Base-by-base conservation (phyloP, 2,113 vertebrate species). In the Caracal caracal region DNA sequence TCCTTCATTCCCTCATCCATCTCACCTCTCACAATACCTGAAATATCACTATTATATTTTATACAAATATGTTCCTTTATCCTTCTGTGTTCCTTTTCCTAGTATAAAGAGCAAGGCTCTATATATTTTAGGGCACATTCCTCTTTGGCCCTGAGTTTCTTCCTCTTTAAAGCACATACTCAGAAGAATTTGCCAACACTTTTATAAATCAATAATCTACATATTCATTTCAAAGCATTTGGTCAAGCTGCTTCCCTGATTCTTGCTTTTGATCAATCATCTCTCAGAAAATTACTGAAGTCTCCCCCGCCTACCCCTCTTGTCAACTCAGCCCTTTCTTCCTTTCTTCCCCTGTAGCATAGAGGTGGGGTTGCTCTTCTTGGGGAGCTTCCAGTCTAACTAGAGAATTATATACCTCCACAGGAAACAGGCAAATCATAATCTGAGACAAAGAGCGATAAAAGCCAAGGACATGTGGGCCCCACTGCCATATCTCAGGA, bases 161-260 rank as follows among this genome's bases (percentile, higher is more conserved):
- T 79, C 53, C 51, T 79, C 66, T 89, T 87, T 43, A 93, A 88
- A 88, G 22, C 22, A 94, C 76, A 75, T 71, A 53, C 37, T 35
- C 30, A 35, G 47, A 90, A 88, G 6, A 88, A 91, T 78, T 93
- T 79, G n/a, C 53, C 88, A 79, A 80, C 75, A n/a, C 20, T 87
- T 83, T 51, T 40, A 24, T 10, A 88, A 80, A 83, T 73, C 75
- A 56, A 61, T 83, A 90, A 47, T 83, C 37, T 87, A 78, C n/a
- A 59, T 95, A 81, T 70, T 71, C 75, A 83, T 87, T 97, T 96
- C 37, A 43, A 81, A 76, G 35, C 49, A 92, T 92, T 96, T 95
- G 47, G 71, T 20, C 22, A 93, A 91, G 65, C 49, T 73, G 70
- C 16, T 90, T 20, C 33, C 33, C 70, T 56, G 49, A 66, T 88